phyloP scores from a whole-genome alignment of 2,888 invertebrate genomes.

The Eristalis pertinax region DNA sequence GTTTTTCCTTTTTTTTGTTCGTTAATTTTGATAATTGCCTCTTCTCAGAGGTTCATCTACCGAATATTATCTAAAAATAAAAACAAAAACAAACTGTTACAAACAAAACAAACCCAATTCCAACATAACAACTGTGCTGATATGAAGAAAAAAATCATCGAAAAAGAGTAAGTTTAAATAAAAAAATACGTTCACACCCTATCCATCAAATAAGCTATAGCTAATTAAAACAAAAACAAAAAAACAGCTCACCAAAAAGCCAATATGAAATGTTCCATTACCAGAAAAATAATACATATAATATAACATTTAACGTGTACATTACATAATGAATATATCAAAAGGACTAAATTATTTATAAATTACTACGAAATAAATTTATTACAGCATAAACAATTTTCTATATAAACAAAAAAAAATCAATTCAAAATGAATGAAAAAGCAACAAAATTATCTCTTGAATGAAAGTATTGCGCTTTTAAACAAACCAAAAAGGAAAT shows the following conservation, averaged over 20 bases:
- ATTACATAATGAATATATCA: constrained; percentile 49
- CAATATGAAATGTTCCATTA: constrained; percentile 66
- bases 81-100: not conserved
- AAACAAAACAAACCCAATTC: constrained; percentile 21
- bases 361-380: constrained; percentile 32
- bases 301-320: constrained; percentile 35
- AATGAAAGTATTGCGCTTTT: constrained; percentile 66
- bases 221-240: not conserved
- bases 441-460: constrained; percentile 30
- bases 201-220: constrained; percentile 30
- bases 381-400: constrained; percentile 47
- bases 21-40: not conserved
- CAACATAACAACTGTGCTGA: constrained; percentile 53
- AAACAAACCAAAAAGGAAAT: constrained; percentile 22
- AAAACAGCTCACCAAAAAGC: constrained; percentile 43
- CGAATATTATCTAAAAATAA: not conserved
- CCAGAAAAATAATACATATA: constrained; percentile 12
- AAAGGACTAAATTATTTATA: constrained; percentile 36
- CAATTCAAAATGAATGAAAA: not conserved
- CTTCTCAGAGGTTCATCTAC: constrained; percentile 29
- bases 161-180: constrained; percentile 36
- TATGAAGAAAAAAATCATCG: constrained; percentile 54
- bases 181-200: constrained; percentile 43
- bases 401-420: constrained; percentile 6
- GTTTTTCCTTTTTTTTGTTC: not conserved